A percentile compares a stretch with the other conserved stretches of the same genome.
Conservation (phyloP, 2,888 invertebrate genomes). For the Odontomyia ornata region DNA sequence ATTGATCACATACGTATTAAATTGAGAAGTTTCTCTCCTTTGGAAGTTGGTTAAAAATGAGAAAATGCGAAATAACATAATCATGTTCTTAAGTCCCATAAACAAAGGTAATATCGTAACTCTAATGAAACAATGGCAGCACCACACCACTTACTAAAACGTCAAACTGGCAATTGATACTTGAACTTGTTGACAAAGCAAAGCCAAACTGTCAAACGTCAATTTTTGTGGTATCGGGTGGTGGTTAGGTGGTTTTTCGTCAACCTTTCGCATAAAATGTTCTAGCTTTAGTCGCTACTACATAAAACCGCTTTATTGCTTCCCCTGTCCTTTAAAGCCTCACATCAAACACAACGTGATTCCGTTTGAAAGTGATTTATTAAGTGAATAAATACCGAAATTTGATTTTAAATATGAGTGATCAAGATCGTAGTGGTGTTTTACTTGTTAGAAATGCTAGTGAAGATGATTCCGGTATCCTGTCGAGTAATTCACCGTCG, state of each 20-base stretch:
- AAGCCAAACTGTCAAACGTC: not conserved
- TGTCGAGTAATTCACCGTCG: constrained; percentile 66
- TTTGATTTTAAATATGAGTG: constrained; percentile 55
- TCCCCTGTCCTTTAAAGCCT: too few species aligned
- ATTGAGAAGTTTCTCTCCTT: too few species aligned
- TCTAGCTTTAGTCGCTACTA: not conserved
- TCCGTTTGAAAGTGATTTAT: too few species aligned
- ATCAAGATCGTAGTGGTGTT: constrained; percentile 54
- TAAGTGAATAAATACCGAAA: too few species aligned
- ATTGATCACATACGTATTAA: too few species aligned
- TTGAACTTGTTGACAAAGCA: constrained; percentile 35
- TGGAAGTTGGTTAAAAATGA: too few species aligned
- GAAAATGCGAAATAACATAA: too few species aligned
- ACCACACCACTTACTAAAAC: not conserved
- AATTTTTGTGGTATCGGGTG: not conserved
- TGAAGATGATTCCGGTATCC: constrained; percentile 56
- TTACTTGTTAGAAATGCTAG: constrained; percentile 59
- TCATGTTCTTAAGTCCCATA: too few species aligned
- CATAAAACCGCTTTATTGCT: not conserved
- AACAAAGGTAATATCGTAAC: too few species aligned
- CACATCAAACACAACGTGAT: too few species aligned
- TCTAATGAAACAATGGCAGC: too few species aligned
- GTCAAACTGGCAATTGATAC: not conserved
- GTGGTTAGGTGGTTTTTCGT: not conserved
- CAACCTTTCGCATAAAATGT: constrained; percentile 10